A percentile compares a stretch with the other conserved stretches of the same genome.
Conservation (phyloP, 2,797 vertebrate species). For the Cirrhinus mrigala region DNA sequence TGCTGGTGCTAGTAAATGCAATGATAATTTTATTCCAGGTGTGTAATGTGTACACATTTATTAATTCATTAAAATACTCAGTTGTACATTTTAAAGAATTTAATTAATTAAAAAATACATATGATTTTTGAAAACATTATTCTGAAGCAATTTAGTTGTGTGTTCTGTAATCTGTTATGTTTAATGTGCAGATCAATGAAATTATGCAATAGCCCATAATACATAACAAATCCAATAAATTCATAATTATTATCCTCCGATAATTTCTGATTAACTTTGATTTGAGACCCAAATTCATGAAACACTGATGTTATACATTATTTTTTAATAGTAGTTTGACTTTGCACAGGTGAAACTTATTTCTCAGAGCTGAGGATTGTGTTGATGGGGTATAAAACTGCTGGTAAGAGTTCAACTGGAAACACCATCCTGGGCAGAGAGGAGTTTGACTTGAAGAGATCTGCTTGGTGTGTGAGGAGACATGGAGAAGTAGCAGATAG, state of each 20-base stretch:
- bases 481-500: too few relatives aligned
- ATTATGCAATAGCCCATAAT: not conserved
- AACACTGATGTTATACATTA: too few relatives aligned
- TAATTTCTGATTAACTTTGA: not conserved
- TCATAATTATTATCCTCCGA: not conserved
- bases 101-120: too few relatives aligned
- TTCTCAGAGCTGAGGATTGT: conserved; percentile 12
- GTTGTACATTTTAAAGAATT: too few relatives aligned
- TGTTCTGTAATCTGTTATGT: not conserved
- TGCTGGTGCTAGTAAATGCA: too few relatives aligned
- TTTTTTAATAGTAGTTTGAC: too few relatives aligned
- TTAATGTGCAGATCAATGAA: not conserved
- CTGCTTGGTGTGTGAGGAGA: too few relatives aligned
- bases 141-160: not conserved
- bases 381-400: rapidly evolving
- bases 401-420: conserved; percentile 10
- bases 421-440: conserved; percentile 19
- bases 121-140: not conserved
- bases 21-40: too few relatives aligned
- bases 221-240: too few relatives aligned
- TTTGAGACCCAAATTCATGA: not conserved
- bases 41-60: too few relatives aligned
- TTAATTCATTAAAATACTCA: too few relatives aligned
- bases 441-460: too few relatives aligned
- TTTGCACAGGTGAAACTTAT: not conserved